Evolutionary conservation across 2,797 vertebrate species (phyloP).

Genomic region (Benthosema pterotum): DNA sequence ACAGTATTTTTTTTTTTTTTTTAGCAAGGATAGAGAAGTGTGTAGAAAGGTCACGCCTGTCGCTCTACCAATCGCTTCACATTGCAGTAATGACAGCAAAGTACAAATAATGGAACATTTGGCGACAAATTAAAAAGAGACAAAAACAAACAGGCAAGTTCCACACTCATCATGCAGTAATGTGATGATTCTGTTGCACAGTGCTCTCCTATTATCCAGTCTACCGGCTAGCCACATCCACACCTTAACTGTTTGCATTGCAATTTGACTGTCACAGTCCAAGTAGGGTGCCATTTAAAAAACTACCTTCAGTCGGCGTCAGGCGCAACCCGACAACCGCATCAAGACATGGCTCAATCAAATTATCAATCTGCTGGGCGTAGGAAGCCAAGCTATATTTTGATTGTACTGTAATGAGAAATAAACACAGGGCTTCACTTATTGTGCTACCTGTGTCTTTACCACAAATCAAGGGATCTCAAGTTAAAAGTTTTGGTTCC

Average conservation of each 20-base stretch:
- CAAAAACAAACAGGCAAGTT: conserved; percentile 66
- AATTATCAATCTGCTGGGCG: background rate
- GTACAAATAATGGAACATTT: conserved; percentile 44
- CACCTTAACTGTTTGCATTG: conserved; percentile 2
- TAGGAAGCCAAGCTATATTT: conserved; percentile 30
- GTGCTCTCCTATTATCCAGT: conserved; percentile 64
- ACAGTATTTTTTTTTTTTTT: no score
- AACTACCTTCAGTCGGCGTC: no score
- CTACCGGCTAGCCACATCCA: background rate
- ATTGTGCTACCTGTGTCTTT: no score
- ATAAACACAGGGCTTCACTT: background rate
- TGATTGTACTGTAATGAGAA: conserved; percentile 7
- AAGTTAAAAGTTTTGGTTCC: no score
- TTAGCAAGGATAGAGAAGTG: no score
- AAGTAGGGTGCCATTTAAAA: background rate
- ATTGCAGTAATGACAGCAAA: conserved; percentile 26
- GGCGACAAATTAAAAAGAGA: conserved; percentile 55
- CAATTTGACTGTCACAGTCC: background rate
- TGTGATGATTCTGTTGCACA: conserved; percentile 86
- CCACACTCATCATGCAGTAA: conserved; percentile 91
- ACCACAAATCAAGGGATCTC: no score
- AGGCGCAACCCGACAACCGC: background rate
- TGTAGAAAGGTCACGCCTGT: no score
- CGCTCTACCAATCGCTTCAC: conserved; percentile 4
- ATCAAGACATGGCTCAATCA: background rate